Conservation (phyloP, 1,140 invertebrate genomes). For the Plodia interpunctella region DNA sequence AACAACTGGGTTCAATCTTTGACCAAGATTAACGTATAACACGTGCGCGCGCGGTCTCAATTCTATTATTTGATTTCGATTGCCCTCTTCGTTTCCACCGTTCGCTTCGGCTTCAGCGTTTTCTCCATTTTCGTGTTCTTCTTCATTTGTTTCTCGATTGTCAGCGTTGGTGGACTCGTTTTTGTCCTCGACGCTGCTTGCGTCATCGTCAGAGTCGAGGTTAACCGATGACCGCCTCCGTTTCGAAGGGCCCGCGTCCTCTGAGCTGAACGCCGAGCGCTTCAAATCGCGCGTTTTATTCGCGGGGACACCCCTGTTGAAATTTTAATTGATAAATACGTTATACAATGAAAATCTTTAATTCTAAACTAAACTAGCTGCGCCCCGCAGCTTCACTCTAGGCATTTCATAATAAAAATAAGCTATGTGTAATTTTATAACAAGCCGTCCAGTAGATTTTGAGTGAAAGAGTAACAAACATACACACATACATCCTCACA, state of each 20-base stretch:
- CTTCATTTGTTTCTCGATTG: neutral
- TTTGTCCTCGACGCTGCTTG: too few relatives aligned
- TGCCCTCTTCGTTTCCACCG: neutral
- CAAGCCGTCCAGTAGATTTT: neutral
- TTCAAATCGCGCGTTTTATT: neutral
- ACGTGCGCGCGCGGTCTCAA: constrained; percentile 18
- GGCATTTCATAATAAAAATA: too few relatives aligned
- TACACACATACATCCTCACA: neutral
- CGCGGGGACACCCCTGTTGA: too few relatives aligned
- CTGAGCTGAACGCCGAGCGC: neutral
- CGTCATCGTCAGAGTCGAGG: neutral
- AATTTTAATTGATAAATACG: too few relatives aligned
- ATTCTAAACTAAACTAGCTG: too few relatives aligned
- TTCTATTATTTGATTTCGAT: neutral
- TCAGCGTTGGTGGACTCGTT: neutral
- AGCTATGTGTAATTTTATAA: too few relatives aligned
- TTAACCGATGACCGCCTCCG: neutral
- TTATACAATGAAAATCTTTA: too few relatives aligned
- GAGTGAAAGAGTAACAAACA: neutral
- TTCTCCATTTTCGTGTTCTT: neutral
- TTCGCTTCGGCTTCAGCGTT: too few relatives aligned
- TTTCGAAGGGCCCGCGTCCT: neutral
- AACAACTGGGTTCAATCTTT: constrained; percentile 20
- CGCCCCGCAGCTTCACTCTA: too few relatives aligned
- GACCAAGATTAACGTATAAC: constrained; percentile 24